phyloP scores from a whole-genome alignment of 2,888 invertebrate species.

The Idaea dimidiata region DNA sequence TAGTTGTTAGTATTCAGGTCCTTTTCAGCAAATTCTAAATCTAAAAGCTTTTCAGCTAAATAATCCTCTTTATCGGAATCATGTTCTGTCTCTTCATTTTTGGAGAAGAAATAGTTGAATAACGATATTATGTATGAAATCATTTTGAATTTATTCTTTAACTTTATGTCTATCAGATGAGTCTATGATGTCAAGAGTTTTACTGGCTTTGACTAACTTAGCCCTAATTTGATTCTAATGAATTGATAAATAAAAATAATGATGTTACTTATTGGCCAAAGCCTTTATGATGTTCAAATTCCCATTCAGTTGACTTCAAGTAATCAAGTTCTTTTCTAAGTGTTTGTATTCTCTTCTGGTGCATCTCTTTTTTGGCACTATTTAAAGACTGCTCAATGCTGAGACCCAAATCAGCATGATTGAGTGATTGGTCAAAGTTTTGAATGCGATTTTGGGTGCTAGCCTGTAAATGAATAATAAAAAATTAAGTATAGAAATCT shows the following conservation, averaged over 20 bases:
- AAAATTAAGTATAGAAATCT: conserved; percentile 2
- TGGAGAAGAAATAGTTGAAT: conserved; percentile 55
- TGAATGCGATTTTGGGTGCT: conserved; percentile 54
- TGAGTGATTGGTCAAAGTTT: conserved; percentile 71
- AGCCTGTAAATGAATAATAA: conserved; percentile 41
- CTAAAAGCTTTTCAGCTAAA: conserved; percentile 60
- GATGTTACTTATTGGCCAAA: conserved; percentile 73
- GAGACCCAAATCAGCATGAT: conserved; percentile 76
- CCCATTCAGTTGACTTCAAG: conserved; percentile 90
- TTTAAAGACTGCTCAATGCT: conserved; percentile 79
- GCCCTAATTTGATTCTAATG: background rate
- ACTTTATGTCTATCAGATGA: background rate
- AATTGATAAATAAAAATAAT: conserved; percentile 2
- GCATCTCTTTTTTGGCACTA: conserved; percentile 83
- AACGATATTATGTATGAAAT: conserved; percentile 64
- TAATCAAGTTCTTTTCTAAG: conserved; percentile 88
- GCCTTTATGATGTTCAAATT: conserved; percentile 87
- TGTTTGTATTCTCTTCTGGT: conserved; percentile 85
- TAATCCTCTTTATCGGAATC: conserved; percentile 56
- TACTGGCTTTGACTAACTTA: conserved; percentile 13
- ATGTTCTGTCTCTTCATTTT: conserved; percentile 38
- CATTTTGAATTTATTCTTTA: conserved; percentile 49
- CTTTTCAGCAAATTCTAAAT: conserved; percentile 52
- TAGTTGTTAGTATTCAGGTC: conserved; percentile 30
- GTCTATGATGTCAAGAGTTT: no score